These are phyloP conservation scores for Polyommatus iphigenia DNA, from an alignment of 2,888 invertebrate species.

Conservation along the genomic window DNA sequence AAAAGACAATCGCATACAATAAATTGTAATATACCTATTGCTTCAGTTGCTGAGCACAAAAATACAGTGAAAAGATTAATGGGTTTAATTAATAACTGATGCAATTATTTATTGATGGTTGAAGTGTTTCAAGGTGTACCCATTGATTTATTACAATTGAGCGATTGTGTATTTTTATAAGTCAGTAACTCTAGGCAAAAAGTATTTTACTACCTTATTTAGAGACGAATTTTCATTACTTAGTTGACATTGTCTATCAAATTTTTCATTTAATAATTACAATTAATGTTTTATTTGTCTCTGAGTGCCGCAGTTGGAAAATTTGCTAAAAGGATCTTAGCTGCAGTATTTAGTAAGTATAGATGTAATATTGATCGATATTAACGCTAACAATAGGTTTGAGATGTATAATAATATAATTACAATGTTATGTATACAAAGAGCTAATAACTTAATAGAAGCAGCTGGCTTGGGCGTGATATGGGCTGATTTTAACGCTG, in stretches of 20 bases:
- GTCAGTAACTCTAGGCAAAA: neutral
- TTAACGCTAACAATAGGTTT: conserved; percentile 1
- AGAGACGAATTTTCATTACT: too few relatives aligned
- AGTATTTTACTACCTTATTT: neutral
- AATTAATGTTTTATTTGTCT: too few relatives aligned
- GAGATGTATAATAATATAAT: neutral
- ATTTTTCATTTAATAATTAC: too few relatives aligned
- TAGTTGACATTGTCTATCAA: too few relatives aligned
- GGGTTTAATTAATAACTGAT: conserved; percentile 22
- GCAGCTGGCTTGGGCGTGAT: conserved; percentile 9
- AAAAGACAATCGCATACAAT: neutral
- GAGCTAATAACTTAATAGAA: neutral
- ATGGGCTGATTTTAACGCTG: neutral
- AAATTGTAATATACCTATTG: neutral
- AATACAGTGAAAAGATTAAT: conserved; percentile 21
- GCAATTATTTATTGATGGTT: conserved; percentile 26
- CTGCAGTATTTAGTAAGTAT: neutral
- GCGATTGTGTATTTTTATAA: neutral
- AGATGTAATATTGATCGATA: neutral
- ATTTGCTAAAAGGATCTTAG: neutral
- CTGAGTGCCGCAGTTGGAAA: too few relatives aligned
- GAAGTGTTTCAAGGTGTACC: conserved; percentile 18
- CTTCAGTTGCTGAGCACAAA: conserved; percentile 7
- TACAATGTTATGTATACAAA: conserved; percentile 9
- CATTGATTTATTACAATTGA: neutral